These are phyloP conservation scores for Matsumyia berberina DNA, from an alignment of 2,888 invertebrate species.

Conservation along the genomic window DNA sequence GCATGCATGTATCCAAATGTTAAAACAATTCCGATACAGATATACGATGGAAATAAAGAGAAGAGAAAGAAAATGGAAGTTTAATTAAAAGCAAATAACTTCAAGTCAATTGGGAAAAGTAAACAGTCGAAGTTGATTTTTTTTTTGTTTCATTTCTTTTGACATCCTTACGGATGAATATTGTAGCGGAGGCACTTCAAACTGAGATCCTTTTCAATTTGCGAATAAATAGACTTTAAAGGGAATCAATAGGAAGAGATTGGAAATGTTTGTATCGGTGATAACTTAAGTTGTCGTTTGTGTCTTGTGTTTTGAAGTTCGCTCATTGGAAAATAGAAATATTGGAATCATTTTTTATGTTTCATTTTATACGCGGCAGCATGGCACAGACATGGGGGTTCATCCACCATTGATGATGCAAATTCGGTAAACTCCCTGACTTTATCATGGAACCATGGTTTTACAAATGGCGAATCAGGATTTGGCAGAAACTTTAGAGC, in stretches of 20 bases:
- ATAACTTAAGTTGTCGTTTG: too few relatives aligned
- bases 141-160: not conserved
- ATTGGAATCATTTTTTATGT: too few relatives aligned
- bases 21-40: slow-evolving; percentile 1
- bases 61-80: slow-evolving; percentile 8
- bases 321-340: too few relatives aligned
- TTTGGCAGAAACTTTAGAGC: too few relatives aligned
- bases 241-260: not conserved
- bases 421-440: too few relatives aligned
- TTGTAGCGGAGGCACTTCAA: not conserved
- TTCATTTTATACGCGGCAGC: too few relatives aligned
- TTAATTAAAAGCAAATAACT: slow-evolving; percentile 45
- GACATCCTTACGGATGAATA: not conserved
- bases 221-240: slow-evolving; percentile 10
- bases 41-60: not conserved
- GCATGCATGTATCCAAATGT: slow-evolving; percentile 8
- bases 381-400: too few relatives aligned
- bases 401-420: too few relatives aligned
- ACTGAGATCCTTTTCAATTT: not conserved
- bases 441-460: too few relatives aligned
- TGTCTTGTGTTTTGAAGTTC: too few relatives aligned
- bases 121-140: slow-evolving; percentile 3
- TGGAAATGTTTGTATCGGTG: too few relatives aligned
- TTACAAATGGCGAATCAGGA: too few relatives aligned
- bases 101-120: slow-evolving; percentile 10